These are phyloP conservation scores for Sciurus niger DNA, from an alignment of 2,113 vertebrate species.

Conservation along the genomic window DNA sequence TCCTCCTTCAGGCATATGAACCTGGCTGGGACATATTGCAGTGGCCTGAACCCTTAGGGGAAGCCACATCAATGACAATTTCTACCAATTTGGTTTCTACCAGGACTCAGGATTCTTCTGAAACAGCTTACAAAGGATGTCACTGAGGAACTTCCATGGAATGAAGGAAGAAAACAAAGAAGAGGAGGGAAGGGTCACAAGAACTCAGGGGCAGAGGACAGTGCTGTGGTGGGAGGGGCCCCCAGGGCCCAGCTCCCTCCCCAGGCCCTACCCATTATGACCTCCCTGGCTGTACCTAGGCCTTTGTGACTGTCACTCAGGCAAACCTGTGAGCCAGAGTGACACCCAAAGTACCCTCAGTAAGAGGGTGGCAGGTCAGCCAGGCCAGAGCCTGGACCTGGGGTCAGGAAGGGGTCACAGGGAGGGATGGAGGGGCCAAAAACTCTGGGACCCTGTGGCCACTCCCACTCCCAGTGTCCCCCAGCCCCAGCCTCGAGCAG, in stretches of 20 bases:
- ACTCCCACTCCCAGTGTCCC: conserved; percentile 63
- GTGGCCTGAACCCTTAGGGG: not conserved
- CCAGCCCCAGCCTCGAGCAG: conserved; percentile 41
- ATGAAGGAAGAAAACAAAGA: not conserved
- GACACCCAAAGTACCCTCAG: conserved; percentile 55
- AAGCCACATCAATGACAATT: not conserved
- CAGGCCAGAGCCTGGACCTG: conserved; percentile 73
- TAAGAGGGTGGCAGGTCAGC: conserved; percentile 71
- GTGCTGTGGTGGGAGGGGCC: not conserved
- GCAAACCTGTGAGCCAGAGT: not conserved
- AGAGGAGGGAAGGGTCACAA: too few relatives aligned
- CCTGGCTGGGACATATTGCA: not conserved
- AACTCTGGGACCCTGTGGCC: conserved; percentile 66
- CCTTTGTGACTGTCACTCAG: conserved; percentile 76
- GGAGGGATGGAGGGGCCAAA: conserved; percentile 73
- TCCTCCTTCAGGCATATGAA: not conserved
- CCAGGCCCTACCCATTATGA: conserved; percentile 73
- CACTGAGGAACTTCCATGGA: not conserved
- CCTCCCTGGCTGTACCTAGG: conserved; percentile 48
- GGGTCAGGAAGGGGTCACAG: conserved; percentile 76
- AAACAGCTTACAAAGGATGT: not conserved
- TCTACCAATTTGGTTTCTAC: not conserved
- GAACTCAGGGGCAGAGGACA: not conserved
- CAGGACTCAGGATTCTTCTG: not conserved
- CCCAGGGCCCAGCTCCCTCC: not conserved